Evolutionary conservation across 2,797 vertebrate species (phyloP), one percentile per base, ranked within the genome.

Genomic region (Coendou prehensilis): DNA sequence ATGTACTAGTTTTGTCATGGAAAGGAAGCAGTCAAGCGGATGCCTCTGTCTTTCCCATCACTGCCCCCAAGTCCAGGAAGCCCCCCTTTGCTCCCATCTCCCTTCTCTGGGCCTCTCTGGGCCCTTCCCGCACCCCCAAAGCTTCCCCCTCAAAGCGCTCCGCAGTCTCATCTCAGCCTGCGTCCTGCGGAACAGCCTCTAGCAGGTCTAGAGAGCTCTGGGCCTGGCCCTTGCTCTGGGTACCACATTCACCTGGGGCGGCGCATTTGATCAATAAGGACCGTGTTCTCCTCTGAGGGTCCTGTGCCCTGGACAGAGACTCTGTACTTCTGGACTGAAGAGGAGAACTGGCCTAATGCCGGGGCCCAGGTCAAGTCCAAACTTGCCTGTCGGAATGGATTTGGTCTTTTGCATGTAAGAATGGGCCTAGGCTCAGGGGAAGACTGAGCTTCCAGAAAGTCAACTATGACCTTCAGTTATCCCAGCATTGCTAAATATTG

Each of bases 111-210:
- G 52, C 6, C 28, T 22, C 50, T 33, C 22, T 3, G 5, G 26
- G 14, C 3, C 45, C n/a, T 1, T 47, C 37, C 41, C 8, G 41
- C 52, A 23, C 0, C 13, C 45, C 45, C 1, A 3, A 28, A 3
- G 33, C 17, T 17, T 47, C 61, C 20, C 13, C 37, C 50, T 79
- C 1, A 1, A 57, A 76, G 10, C 9, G 33, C 26, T 54, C 57
- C 63, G 1, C 26, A 10, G 69, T 20, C 22, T 79, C 50, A 45
- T 41, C 64, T 75, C 37, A 30, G 30, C 6, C 33, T 33, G 26
- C 63, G 5, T 95, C 64, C 73, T 63, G n/a, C 9, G 56, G 52
- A 80, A 45, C n/a, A 76, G 37, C 73, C 33, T 56, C 33, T 47
- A n/a, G 4, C 26, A 71, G 64, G 14, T 87, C 47, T 20, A 64